Percentiles rank a stretch among this genome's conserved stretches.
Evolutionary conservation across 2,797 vertebrate species (phyloP).

Genomic region (Sebastes nivosus): DNA sequence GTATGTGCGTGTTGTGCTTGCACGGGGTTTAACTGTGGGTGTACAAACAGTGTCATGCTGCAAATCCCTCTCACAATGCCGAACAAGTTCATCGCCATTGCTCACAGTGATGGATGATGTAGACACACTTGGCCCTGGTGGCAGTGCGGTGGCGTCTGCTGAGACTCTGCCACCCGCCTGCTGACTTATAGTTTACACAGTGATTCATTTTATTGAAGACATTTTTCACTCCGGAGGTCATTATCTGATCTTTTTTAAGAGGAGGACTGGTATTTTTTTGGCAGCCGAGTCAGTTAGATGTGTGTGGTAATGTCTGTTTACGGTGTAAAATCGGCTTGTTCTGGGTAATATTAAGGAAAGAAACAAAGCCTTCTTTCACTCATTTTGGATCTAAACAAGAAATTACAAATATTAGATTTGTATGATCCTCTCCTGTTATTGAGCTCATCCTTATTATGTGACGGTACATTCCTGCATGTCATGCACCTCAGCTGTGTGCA

Average conservation of each 20-base stretch:
- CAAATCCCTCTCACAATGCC: conserved; percentile 60
- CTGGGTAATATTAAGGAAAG: not conserved
- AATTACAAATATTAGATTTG: not conserved
- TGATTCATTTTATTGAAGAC: conserved; percentile 4
- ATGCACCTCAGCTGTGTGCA: conserved; percentile 65
- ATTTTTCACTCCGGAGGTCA: not conserved
- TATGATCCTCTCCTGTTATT: not conserved
- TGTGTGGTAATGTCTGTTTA: not conserved
- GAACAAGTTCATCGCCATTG: conserved; percentile 56
- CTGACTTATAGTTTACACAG: not conserved
- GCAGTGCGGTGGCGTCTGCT: conserved; percentile 28
- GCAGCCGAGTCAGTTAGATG: not conserved
- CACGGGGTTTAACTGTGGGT: conserved; percentile 56
- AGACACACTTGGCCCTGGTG: conserved; percentile 14
- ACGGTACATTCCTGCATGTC: conserved; percentile 67
- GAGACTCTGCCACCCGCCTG: conserved; percentile 20
- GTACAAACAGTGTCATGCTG: conserved; percentile 65
- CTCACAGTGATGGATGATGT: conserved; percentile 53
- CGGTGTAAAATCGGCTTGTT: not conserved
- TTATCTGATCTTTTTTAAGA: not conserved
- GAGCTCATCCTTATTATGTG: conserved; percentile 57
- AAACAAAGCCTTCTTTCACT: not conserved
- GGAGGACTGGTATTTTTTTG: not conserved
- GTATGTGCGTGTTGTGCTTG: conserved; percentile 35
- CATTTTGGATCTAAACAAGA: not conserved